Evolutionary conservation across 2,797 vertebrate genomes (phyloP), one percentile per base, ranked within the genome.

Genomic region (Cichlasoma orientale): DNA sequence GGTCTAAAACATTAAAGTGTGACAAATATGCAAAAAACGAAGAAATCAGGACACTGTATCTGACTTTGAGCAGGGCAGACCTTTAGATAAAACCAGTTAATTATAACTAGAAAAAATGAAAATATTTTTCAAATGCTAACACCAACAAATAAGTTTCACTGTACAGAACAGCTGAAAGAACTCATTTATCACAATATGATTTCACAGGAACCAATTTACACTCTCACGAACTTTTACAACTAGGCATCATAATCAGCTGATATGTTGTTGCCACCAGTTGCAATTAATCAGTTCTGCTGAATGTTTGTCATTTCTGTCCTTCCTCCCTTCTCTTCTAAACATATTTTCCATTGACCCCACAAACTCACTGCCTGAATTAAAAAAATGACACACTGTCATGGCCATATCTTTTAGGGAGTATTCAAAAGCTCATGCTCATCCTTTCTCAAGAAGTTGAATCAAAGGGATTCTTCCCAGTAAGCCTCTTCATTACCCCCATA

Each of bases 301-400:
- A 41, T 56, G 36, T 58, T 75, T 55, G 78, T 76, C 82, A 61
- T 81, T 82, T 85, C 75, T 52, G 72, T 76, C 44, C 36, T 70
- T 80, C 56, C 59, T 82, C 59, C n/a, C 14, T 75, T 41, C 56
- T 61, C 72, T 73, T 69, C 77, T 79, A 74, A 84, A 85, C 54
- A 56, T 47, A 72, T 77, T 82, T 88, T 83, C 85, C 82, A 69
- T 55, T 66, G 61, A 36, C 31, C 38, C 27, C 47, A 53, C 63
- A 57, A 73, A 78, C 63, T 90, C 56, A 78, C 78, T 89, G 55
- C 75, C 63, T 83, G 66, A 91, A 80, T 88, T 57, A 33, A 55
- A 31, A 54, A 80, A 75, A 81, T 78, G 68, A 69, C 55, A 79
- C n/a, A 76, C 9, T 27, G 18, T 75, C 57, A 57, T 38, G 11